Percentiles rank a stretch among this genome's conserved stretches.
These are phyloP conservation scores for Eupeodes corollae DNA, from an alignment of 1,140 invertebrate species.

Conservation along the genomic window DNA sequence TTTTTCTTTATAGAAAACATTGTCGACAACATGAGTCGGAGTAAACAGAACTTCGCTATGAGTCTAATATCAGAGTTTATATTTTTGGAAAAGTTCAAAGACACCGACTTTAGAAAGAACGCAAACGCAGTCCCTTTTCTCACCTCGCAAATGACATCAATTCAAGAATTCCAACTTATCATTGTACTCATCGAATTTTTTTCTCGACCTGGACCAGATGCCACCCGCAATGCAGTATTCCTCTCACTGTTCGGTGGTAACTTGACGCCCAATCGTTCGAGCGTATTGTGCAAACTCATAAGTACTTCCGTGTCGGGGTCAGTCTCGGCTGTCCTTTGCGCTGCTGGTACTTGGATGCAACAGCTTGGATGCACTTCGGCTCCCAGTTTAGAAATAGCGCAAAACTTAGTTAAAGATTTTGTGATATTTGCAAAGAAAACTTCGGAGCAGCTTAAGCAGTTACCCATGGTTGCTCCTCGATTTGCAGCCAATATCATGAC, in stretches of 20 bases:
- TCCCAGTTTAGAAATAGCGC: conserved; percentile 56
- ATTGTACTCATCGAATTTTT: conserved; percentile 65
- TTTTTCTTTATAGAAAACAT: conserved; percentile 17
- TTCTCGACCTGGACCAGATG: conserved; percentile 53
- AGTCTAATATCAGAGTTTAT: conserved; percentile 73
- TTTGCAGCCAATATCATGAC: conserved; percentile 70
- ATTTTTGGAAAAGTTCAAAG: conserved; percentile 58
- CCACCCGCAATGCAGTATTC: conserved; percentile 68
- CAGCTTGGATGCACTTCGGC: conserved; percentile 65
- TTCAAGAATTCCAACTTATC: conserved; percentile 65
- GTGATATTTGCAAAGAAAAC: conserved; percentile 58
- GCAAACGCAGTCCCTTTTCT: conserved; percentile 46
- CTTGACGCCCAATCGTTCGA: conserved; percentile 51
- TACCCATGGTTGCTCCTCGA: conserved; percentile 56
- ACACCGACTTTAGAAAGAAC: conserved; percentile 1
- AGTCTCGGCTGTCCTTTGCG: conserved; percentile 55
- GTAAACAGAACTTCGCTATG: conserved; percentile 44
- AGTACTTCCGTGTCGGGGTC: conserved; percentile 65
- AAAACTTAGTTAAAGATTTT: conserved; percentile 66
- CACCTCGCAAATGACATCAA: conserved; percentile 42
- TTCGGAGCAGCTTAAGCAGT: conserved; percentile 48
- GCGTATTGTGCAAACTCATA: conserved; percentile 63
- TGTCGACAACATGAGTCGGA: conserved; percentile 16
- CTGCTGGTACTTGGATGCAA: conserved; percentile 74
- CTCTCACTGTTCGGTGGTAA: conserved; percentile 62